A percentile compares a stretch with the other conserved stretches of the same genome.
phyloP scores from a whole-genome alignment of 2,888 invertebrate genomes.

The Lycaena phlaeas region DNA sequence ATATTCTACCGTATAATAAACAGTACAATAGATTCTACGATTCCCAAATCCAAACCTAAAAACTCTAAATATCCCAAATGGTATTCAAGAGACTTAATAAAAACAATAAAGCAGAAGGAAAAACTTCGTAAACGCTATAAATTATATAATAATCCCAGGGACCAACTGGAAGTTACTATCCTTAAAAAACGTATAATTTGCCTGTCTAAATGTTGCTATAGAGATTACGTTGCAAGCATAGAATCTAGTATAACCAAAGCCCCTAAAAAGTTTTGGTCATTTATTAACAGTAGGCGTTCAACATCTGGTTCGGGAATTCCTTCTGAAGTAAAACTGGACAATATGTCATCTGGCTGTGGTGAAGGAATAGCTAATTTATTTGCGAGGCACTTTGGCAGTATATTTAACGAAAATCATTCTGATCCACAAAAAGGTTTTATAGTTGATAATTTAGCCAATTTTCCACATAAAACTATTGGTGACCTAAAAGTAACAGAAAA shows the following conservation, averaged over 20 bases:
- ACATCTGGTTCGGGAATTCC: not conserved
- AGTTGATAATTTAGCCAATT: not conserved
- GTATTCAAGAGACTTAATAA: constrained; percentile 3
- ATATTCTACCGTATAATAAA: not conserved
- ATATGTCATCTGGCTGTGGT: not conserved
- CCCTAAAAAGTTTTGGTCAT: constrained; percentile 7
- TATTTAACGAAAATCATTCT: not conserved
- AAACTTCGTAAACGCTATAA: constrained; percentile 2
- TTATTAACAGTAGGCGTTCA: not conserved
- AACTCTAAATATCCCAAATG: not conserved
- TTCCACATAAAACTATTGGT: not conserved
- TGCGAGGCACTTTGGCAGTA: not conserved
- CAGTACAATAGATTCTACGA: not conserved
- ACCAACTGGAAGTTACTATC: constrained; percentile 4
- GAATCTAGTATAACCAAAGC: not conserved
- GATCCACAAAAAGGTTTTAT: not conserved
- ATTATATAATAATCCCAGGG: not conserved
- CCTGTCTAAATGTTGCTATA: not conserved
- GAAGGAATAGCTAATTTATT: not conserved
- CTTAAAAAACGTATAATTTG: not conserved
- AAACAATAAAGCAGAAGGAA: too few relatives aligned
- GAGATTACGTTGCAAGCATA: not conserved
- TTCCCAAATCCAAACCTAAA: not conserved
- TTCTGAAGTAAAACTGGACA: not conserved
- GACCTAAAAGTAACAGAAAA: not conserved